These are phyloP conservation scores for Musca domestica DNA, from an alignment of 1,140 invertebrate species.

Conservation along the genomic window DNA sequence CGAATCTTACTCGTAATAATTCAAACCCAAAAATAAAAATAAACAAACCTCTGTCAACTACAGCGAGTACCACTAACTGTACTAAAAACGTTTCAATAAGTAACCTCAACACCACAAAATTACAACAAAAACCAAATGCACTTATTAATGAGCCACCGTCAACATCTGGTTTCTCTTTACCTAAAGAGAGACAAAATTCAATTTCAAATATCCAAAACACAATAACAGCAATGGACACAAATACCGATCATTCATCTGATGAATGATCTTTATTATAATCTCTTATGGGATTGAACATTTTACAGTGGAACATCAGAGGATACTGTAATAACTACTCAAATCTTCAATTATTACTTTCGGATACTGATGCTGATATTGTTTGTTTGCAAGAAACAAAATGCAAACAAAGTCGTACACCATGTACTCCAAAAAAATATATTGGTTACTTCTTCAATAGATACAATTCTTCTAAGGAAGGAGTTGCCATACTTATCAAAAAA, in stretches of 20 bases:
- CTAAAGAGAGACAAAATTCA: not conserved
- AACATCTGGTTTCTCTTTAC: not conserved
- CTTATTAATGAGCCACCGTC: not conserved
- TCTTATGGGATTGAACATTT: not conserved
- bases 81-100: not conserved
- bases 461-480: not conserved
- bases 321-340: not conserved
- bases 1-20: too few species aligned
- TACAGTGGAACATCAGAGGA: constrained; percentile 9
- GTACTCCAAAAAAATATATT: not conserved
- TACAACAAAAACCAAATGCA: not conserved
- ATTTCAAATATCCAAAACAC: not conserved
- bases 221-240: not conserved
- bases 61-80: not conserved
- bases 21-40: not conserved
- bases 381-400: constrained; percentile 9
- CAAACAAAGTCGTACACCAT: not conserved
- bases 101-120: too few species aligned
- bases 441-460: not conserved
- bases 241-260: not conserved
- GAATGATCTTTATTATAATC: not conserved
- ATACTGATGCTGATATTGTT: not conserved
- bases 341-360: not conserved
- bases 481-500: not conserved
- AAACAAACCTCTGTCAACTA: not conserved